phyloP scores from a whole-genome alignment of 2,113 vertebrate species.

The Nibea coibor region DNA sequence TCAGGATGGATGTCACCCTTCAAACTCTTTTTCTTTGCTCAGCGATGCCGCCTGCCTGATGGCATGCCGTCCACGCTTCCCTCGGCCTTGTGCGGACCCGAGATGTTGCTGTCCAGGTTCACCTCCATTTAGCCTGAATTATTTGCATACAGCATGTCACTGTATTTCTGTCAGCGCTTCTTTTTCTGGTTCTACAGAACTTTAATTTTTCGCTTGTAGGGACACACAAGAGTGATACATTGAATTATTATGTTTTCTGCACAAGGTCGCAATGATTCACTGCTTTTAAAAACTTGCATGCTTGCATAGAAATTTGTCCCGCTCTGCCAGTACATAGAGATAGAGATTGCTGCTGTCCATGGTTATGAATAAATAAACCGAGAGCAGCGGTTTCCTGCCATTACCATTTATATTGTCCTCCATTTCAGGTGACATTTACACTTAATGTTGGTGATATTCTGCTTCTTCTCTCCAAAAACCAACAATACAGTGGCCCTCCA shows the following conservation, averaged over 20 bases:
- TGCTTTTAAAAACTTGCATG: slow-evolving; percentile 13
- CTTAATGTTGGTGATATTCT: neutral
- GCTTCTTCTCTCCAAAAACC: neutral
- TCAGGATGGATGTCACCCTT: slow-evolving; percentile 8
- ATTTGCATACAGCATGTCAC: neutral
- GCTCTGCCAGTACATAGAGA: neutral
- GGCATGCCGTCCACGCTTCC: neutral
- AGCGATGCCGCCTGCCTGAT: slow-evolving; percentile 14
- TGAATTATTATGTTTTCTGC: neutral
- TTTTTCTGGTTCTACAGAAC: neutral
- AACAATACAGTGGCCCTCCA: neutral
- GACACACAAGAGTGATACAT: neutral
- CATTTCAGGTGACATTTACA: neutral
- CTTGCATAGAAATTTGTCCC: neutral
- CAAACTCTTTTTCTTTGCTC: slow-evolving; percentile 18
- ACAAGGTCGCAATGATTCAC: neutral
- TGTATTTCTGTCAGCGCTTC: neutral
- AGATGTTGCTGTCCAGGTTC: neutral
- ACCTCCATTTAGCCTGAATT: neutral
- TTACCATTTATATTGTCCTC: neutral
- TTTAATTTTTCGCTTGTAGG: neutral
- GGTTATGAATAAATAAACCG: neutral
- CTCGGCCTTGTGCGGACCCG: neutral
- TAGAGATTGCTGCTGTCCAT: too few species aligned
- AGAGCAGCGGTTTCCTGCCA: neutral